Evolutionary conservation across 2,888 invertebrate species (phyloP).

Genomic region (Euphydryas editha): DNA sequence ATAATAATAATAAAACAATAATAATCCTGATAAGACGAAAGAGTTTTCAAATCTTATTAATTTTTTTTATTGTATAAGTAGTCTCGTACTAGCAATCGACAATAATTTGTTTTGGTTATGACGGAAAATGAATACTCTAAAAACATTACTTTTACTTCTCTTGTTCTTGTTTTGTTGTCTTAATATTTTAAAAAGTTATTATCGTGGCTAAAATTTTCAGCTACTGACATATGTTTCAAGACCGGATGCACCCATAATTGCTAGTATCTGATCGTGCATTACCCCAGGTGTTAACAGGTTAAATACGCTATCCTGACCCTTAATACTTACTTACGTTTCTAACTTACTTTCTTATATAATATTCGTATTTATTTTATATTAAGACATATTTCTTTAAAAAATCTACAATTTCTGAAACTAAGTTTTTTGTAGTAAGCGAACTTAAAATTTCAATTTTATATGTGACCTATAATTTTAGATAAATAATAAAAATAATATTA

Average conservation of each 20-base stretch:
- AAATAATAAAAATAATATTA: neutral
- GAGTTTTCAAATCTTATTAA: no score
- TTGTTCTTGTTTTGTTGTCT: neutral
- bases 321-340: slow-evolving; percentile 58
- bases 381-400: no score
- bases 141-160: neutral
- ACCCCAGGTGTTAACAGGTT: slow-evolving; percentile 78
- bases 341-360: slow-evolving; percentile 37
- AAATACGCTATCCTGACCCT: slow-evolving; percentile 79
- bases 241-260: slow-evolving; percentile 60
- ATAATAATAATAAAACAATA: no score
- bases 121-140: neutral
- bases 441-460: no score
- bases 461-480: no score
- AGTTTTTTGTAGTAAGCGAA: no score
- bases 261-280: slow-evolving; percentile 75
- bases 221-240: slow-evolving; percentile 10
- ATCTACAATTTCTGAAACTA: no score
- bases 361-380: no score
- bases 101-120: no score
- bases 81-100: no score
- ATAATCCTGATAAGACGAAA: no score
- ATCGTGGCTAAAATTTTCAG: neutral
- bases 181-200: slow-evolving; percentile 11
- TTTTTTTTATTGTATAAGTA: no score